Evolutionary conservation across 2,888 invertebrate genomes (phyloP).

Genomic region (Diachrysia chrysitis): DNA sequence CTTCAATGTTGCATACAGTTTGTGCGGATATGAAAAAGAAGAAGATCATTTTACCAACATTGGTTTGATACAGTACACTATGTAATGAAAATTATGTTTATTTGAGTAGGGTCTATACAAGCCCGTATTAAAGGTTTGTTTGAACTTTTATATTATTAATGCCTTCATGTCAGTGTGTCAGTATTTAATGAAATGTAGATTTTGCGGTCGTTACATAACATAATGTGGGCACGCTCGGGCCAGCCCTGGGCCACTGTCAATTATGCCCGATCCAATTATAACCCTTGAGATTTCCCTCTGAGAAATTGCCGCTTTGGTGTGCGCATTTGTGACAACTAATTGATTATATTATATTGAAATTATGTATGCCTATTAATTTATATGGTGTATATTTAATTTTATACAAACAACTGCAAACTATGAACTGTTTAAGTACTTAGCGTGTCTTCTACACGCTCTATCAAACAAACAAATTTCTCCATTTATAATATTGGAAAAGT

Average conservation of each 20-base stretch:
- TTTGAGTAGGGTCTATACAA: no score
- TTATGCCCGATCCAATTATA: constrained; percentile 70
- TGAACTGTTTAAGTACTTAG: no score
- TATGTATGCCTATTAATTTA: constrained; percentile 6
- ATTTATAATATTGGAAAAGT: no score
- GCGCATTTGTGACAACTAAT: constrained; percentile 50
- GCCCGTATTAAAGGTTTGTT: no score
- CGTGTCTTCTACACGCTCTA: no score
- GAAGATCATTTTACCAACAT: no score
- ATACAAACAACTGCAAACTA: no score
- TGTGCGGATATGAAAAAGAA: no score
- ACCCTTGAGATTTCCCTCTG: constrained; percentile 63
- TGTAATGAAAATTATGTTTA: no score
- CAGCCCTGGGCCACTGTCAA: constrained; percentile 39
- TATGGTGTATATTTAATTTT: not conserved
- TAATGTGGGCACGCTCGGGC: constrained; percentile 24
- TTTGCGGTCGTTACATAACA: constrained; percentile 34
- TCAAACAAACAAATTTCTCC: no score
- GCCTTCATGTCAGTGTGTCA: constrained; percentile 17
- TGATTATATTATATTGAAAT: constrained; percentile 25
- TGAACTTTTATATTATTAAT: constrained; percentile 32
- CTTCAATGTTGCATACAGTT: no score
- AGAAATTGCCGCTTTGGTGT: constrained; percentile 35
- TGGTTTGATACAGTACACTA: no score
- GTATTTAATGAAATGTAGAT: constrained; percentile 44